Conservation (phyloP, 2,888 invertebrate species). For the Nysson spinosus region DNA sequence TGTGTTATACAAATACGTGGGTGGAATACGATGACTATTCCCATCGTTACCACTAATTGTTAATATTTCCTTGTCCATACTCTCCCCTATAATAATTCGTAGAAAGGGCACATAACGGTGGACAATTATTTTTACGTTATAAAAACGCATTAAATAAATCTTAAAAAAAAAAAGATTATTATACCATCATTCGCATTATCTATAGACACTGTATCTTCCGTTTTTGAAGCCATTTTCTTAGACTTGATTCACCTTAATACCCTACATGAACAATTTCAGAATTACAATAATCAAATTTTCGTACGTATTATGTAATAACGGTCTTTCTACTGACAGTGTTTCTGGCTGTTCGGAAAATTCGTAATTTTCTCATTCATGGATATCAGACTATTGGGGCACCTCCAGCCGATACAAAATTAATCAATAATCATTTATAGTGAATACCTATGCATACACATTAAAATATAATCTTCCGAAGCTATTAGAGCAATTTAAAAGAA, state of each 20-base stretch:
- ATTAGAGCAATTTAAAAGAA: too few relatives aligned
- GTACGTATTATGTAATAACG: background rate
- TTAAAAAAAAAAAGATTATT: slow-evolving; percentile 4
- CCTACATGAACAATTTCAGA: slow-evolving; percentile 28
- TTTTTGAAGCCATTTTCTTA: slow-evolving; percentile 71
- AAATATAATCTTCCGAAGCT: too few relatives aligned
- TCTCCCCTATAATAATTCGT: slow-evolving; percentile 62
- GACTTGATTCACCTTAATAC: slow-evolving; percentile 46
- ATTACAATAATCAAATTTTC: background rate
- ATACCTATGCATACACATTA: too few relatives aligned
- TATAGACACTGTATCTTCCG: slow-evolving; percentile 70
- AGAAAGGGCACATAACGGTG: too few relatives aligned
- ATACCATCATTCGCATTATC: slow-evolving; percentile 73
- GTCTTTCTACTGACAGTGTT: too few relatives aligned
- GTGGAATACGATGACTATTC: slow-evolving; percentile 68
- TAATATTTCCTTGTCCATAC: slow-evolving; percentile 69
- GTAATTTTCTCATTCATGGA: too few relatives aligned
- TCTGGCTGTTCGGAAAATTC: too few relatives aligned
- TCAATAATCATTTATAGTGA: too few relatives aligned
- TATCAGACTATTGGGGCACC: too few relatives aligned
- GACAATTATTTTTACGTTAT: background rate
- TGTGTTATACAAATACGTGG: slow-evolving; percentile 69
- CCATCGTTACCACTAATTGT: slow-evolving; percentile 65
- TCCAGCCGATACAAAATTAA: too few relatives aligned
- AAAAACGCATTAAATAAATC: background rate